A percentile compares a stretch with the other conserved stretches of the same genome.
phyloP scores from a whole-genome alignment of 2,797 vertebrate species.

The Danio albolineatus region DNA sequence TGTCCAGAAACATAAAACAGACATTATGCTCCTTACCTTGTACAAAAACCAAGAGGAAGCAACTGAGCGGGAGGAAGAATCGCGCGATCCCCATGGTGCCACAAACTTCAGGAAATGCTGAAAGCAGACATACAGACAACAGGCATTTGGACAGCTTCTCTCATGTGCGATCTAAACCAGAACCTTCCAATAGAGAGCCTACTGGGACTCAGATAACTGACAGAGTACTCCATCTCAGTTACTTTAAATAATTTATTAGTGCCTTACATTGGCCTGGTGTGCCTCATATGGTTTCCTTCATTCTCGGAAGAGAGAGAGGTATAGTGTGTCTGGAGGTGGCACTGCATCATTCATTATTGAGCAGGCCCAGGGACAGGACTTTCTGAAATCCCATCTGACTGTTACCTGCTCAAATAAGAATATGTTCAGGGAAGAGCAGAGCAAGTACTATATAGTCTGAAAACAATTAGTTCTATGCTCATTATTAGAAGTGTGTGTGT shows the following conservation, averaged over 20 bases:
- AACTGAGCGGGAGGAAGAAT: constrained; percentile 64
- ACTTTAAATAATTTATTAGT: constrained; percentile 75
- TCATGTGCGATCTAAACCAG: constrained; percentile 56
- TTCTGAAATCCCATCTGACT: constrained; percentile 67
- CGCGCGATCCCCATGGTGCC: constrained; percentile 56
- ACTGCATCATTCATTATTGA: constrained; percentile 76
- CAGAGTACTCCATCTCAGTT: constrained; percentile 59
- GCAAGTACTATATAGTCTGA: constrained; percentile 34
- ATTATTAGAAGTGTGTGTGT: not conserved
- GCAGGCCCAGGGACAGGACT: constrained; percentile 46
- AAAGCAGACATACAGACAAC: constrained; percentile 59
- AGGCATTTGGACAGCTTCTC: constrained; percentile 53
- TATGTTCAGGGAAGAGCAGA: not conserved
- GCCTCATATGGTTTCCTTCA: constrained; percentile 56
- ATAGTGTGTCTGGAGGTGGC: constrained; percentile 70
- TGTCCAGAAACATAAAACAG: constrained; percentile 42
- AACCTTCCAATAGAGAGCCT: constrained; percentile 51
- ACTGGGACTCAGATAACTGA: constrained; percentile 51
- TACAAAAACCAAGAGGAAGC: constrained; percentile 65
- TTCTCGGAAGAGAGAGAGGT: constrained; percentile 54
- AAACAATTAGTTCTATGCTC: constrained; percentile 9
- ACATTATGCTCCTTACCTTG: constrained; percentile 71
- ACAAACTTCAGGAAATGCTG: constrained; percentile 54
- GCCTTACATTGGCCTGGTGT: constrained; percentile 54
- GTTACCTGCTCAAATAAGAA: constrained; percentile 52